Evolutionary conservation across 2,888 invertebrate species (phyloP), one percentile per base, ranked within the genome.

Genomic region (Alsophila aescularia): DNA sequence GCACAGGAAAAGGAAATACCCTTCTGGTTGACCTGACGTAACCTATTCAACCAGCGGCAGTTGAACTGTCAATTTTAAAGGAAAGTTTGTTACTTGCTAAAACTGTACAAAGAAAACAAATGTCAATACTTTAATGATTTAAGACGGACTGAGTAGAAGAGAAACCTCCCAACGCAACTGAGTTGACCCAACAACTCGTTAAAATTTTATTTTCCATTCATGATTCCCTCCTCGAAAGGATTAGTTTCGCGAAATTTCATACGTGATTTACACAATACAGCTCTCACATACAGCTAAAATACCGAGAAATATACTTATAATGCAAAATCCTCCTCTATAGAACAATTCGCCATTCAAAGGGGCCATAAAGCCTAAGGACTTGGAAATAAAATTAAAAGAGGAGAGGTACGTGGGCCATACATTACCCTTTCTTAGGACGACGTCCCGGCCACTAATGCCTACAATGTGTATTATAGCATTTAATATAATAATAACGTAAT

Each of bases 401-500:
- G 47, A 51, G 58, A 44, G 62, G 64, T 66, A 66, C 74, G 66
- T 65, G 74, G 74, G 70, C 77, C 75, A 80, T 84, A 81, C 81
- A 80, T 85, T 83, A 83, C 78, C 83, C 78, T 82, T 83, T 78
- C 82, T 82, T 77, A 74, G 81, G 83, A 79, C 76, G 75, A 75
- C 77, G 82, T 80, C 81, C 78, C 77, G 75, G 69, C 78, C 77
- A 83, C 88, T 89, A 90, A 90, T 89, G 85, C 87, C 81, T 83
- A 89, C 90, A 90, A 87, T 87, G 89, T 90, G 88, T 87, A 90
- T 87, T 89, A 90, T 85, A 90, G 87, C 88, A 87, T 90, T 91
- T 90, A 91, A 90, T 91, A 91, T 90, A 90, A 91, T 91, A 91
- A 91, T 91, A 91, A 89, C 86, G 90, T 91, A 91, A 91, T 91